These are phyloP conservation scores for Valencia hispanica DNA, from an alignment of 2,797 vertebrate genomes.

Conservation along the genomic window DNA sequence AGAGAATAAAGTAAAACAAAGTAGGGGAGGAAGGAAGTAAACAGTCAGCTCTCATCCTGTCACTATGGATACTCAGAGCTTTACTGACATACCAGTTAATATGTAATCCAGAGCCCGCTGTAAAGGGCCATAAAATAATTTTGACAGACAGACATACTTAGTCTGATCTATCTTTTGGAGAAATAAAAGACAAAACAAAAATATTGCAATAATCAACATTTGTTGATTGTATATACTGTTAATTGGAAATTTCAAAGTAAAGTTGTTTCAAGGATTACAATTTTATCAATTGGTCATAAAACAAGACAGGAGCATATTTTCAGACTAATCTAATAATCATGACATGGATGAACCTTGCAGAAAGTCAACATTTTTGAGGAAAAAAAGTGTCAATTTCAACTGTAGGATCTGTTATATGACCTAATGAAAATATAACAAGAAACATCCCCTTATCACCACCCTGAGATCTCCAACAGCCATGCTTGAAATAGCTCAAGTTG, in stretches of 20 bases:
- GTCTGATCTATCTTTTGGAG: background rate
- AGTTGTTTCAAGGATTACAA: background rate
- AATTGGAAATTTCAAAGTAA: background rate
- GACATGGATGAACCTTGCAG: background rate
- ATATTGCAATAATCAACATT: background rate
- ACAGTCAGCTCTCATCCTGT: conserved; percentile 22
- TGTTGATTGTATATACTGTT: background rate
- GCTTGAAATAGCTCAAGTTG: background rate
- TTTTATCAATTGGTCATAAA: background rate
- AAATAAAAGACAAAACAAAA: conserved; percentile 10
- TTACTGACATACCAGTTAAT: conserved; percentile 44
- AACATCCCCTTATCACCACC: background rate
- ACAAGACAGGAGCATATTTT: background rate
- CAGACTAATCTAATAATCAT: background rate
- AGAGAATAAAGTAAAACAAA: conserved; percentile 25
- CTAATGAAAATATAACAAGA: background rate
- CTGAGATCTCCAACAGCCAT: background rate
- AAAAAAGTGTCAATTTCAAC: background rate
- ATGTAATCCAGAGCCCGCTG: conserved; percentile 35
- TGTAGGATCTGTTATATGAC: background rate
- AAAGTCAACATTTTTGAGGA: background rate
- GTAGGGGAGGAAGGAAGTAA: conserved; percentile 1
- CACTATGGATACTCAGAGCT: conserved; percentile 47
- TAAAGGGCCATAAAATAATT: conserved; percentile 23
- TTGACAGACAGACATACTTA: background rate